These are phyloP conservation scores for Andrena haemorrhoa DNA, from an alignment of 2,888 invertebrate genomes.

Conservation along the genomic window DNA sequence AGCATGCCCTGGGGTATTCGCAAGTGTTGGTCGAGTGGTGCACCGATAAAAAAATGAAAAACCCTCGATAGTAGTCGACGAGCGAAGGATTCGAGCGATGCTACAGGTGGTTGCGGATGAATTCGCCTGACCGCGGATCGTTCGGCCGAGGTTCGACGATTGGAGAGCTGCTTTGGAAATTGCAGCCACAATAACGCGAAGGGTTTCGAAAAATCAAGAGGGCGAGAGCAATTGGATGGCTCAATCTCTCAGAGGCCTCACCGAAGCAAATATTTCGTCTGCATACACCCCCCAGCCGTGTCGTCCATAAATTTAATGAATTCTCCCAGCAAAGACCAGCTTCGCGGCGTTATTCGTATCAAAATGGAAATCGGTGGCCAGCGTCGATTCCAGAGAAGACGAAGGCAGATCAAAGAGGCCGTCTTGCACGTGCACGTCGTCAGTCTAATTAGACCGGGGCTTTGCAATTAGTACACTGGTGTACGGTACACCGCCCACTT, in stretches of 20 bases:
- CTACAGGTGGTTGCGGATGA: constrained; percentile 68
- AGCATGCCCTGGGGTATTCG: neutral
- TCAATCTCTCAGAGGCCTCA: neutral
- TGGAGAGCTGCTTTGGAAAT: constrained; percentile 1
- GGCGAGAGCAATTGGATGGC: too few species aligned
- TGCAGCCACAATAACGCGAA: neutral
- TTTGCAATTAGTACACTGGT: constrained; percentile 43
- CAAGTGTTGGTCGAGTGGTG: neutral
- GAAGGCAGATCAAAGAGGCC: constrained; percentile 56
- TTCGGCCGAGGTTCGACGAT: constrained; percentile 25
- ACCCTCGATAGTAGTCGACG: neutral
- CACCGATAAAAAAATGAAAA: neutral
- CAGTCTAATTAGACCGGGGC: constrained; percentile 59
- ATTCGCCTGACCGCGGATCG: constrained; percentile 28
- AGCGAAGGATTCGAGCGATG: constrained; percentile 29
- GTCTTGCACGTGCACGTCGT: constrained; percentile 34
- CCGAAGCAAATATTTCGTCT: neutral
- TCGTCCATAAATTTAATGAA: constrained; percentile 2
- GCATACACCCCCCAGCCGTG: neutral
- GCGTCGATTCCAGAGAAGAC: constrained; percentile 2
- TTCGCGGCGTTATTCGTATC: neutral
- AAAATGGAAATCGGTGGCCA: constrained; percentile 4
- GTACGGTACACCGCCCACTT: constrained; percentile 40
- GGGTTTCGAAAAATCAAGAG: neutral
- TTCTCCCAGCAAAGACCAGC: neutral